Percentiles rank a stretch among this genome's conserved stretches.
Conservation (phyloP, 2,797 vertebrate species). For the Eidolon dupreanum region DNA sequence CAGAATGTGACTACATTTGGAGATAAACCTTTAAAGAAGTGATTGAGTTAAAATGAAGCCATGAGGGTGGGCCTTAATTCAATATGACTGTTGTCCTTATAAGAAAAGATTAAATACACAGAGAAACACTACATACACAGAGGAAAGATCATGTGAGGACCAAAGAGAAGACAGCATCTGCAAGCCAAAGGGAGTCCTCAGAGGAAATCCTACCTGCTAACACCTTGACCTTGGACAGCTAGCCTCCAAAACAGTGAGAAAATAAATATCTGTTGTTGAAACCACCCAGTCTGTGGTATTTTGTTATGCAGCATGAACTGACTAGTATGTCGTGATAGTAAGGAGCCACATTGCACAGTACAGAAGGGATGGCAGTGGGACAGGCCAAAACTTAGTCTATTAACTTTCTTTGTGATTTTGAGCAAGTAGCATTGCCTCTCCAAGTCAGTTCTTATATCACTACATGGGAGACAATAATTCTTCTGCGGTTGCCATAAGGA, state of each 20-base stretch:
- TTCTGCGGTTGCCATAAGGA: not conserved
- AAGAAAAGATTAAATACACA: not conserved
- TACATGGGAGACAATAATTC: not conserved
- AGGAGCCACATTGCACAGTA: fast-evolving
- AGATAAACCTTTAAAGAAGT: not conserved
- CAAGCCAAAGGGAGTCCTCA: not conserved
- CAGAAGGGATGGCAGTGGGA: not conserved
- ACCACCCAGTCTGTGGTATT: not conserved
- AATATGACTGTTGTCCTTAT: not conserved
- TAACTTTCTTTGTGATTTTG: constrained; percentile 44
- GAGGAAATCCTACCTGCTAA: not conserved
- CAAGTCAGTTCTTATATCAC: not conserved
- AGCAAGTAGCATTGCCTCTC: not conserved
- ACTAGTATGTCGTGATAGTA: no score
- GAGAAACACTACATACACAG: not conserved
- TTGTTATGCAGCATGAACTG: not conserved
- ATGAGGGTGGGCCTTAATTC: not conserved
- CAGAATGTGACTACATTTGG: not conserved
- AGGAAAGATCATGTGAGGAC: not conserved
- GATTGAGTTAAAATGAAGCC: not conserved
- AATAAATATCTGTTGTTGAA: not conserved
- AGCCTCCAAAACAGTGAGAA: not conserved
- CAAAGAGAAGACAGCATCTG: not conserved
- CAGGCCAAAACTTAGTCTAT: not conserved
- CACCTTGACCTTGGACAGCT: not conserved